Base-by-base conservation (phyloP, 2,888 invertebrate genomes). In the Apamea crenata region DNA sequence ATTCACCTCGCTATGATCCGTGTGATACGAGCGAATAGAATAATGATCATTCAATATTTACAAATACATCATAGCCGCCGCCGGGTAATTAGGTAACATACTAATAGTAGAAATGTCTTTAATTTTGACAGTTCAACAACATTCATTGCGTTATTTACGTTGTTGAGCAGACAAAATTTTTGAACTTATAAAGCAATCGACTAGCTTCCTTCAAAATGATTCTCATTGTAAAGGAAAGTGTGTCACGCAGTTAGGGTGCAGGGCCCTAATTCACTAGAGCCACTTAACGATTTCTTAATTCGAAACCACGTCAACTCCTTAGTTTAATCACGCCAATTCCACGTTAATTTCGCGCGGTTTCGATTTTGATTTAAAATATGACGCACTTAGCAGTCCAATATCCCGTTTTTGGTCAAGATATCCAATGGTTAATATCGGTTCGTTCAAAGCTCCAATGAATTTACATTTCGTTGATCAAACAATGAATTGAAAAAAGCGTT, bases 1-100 rank as follows among this genome's bases (percentile, higher is more conserved):
- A 25, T 50, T 81, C 40, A 81, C 67, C 72, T 73, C 40, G 32
- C 2, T 40, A 4, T 78, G n/a, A 78, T 56, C 56, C n/a, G 59
- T n/a, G n/a, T 47, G 7, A n/a, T 36, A 53, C 32, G n/a, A 53
- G 10, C 25, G 18, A 21, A 18, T n/a, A n/a, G 29, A 50, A n/a
- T 32, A 18, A 68, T 53, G 29, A 18, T 8, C 36, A 29, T 81
- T 44, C n/a, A 77, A 44, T 75, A n/a, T 75, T 44, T 44, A 32
- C 18, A 76, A 76, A 29, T 74, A 18, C 0, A 10, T 59, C 61
- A 36, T n/a, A 59, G n/a, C 12, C 56, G 25, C 32, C n/a, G 36
- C 56, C 12, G n/a, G n/a, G n/a, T n/a, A 12, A 12, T n/a, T n/a
- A 12, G 12, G 12, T 56, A n/a, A 56, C 12, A 56, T 25, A n/a